These are phyloP conservation scores for Ptilodon capucinus DNA, from an alignment of 2,888 invertebrate species.

Conservation along the genomic window DNA sequence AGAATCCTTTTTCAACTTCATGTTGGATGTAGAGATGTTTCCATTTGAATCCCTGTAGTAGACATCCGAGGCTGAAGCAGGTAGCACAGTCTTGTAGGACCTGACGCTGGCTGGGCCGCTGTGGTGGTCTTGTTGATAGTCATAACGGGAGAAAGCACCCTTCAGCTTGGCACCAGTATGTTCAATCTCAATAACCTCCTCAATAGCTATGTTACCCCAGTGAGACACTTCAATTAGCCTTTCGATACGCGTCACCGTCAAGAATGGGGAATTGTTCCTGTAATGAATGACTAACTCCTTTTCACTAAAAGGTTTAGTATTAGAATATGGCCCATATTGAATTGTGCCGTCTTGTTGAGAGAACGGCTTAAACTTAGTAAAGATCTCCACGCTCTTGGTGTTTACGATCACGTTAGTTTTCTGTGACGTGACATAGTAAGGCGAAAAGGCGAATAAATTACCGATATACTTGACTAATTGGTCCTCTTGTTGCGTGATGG, in stretches of 20 bases:
- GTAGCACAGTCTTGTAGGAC: conserved; percentile 92
- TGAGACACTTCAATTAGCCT: conserved; percentile 97
- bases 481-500: conserved; percentile 95
- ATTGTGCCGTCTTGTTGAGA: conserved; percentile 90
- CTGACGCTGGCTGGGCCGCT: conserved; percentile 95
- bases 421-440: conserved; percentile 91
- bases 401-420: conserved; percentile 90
- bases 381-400: conserved; percentile 91
- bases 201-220: conserved; percentile 99
- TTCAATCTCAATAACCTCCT: conserved; percentile 95
- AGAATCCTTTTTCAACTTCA: conserved; percentile 93
- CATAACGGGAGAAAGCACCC: conserved; percentile 97
- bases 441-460: conserved; percentile 91
- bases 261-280: conserved; percentile 97
- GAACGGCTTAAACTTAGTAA: conserved; percentile 91
- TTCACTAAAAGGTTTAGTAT: conserved; percentile 82
- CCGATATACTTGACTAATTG: conserved; percentile 95
- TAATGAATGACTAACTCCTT: conserved; percentile 92
- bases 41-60: conserved; percentile 99
- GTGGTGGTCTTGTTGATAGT: conserved; percentile 96
- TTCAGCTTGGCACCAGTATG: conserved; percentile 97
- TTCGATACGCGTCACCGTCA: conserved; percentile 94
- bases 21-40: conserved; percentile 98
- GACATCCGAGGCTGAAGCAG: conserved; percentile 95
- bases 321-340: conserved; percentile 94